Evolutionary conservation across 2,797 vertebrate genomes (phyloP), one percentile per base, ranked within the genome.

Genomic region (Sebastes hubbsi): DNA sequence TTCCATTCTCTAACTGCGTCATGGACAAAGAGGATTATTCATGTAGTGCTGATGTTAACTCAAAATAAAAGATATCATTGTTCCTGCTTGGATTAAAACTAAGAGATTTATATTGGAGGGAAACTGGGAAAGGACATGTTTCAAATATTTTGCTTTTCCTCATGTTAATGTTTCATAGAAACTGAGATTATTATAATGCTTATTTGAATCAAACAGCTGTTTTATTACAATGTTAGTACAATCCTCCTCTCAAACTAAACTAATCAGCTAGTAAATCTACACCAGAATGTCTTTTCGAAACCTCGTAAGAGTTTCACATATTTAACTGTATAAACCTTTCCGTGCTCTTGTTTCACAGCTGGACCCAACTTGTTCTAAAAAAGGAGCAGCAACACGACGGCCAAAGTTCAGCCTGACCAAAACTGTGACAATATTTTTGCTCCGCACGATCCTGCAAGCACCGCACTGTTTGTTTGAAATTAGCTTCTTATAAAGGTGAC

Each of bases 11-110:
- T 24, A 38, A 75, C 42, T 81, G 72, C 55, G 58, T 83, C 77
- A 65, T 14, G 46, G 69, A 84, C 79, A 81, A 70, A 85, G 77
- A 77, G 11, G 66, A 87, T 82, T 46, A 82, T 76, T 88, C 78
- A 76, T 79, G 38, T 22, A 5, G 55, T 74, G 42, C 29, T 65
- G 65, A 27, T 60, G 49, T 55, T 68, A 59, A 60, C 42, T 55
- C 46, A 55, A 78, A 80, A 80, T 66, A 65, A 81, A 78, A 76
- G 38, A 79, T 58, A 72, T 46, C 72, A 82, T 58, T 78, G 73
- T 89, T 82, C 25, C 10, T 24, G 30, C 20, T 27, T 8, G 20
- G 29, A 69, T 60, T 58, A 27, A 49, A 85, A 55, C 25, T 30
- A 36, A 84, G 6, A 46, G 42, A 18, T 46, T 46, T 18, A 46